Conservation (phyloP, 2,888 invertebrate genomes). For the Andrena hattorfiana region DNA sequence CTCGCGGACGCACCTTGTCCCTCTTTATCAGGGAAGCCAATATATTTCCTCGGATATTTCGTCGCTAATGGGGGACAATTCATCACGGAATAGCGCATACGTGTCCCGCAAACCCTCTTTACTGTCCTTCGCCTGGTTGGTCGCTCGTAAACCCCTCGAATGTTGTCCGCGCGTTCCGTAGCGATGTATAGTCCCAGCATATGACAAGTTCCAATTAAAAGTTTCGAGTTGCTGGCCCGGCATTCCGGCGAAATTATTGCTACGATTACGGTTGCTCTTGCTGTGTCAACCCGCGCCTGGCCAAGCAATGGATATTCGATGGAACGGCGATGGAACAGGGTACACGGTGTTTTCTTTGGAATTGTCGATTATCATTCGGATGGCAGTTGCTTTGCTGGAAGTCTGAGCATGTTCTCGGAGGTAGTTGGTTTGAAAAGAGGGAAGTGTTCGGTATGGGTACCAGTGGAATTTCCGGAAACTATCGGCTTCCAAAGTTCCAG, state of each 20-base stretch:
- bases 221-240: constrained; percentile 45
- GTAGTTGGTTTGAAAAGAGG: not conserved
- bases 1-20: not conserved
- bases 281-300: constrained; percentile 39
- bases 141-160: constrained; percentile 50
- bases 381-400: constrained; percentile 19
- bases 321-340: constrained; percentile 12
- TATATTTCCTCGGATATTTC: constrained; percentile 22
- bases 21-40: constrained; percentile 20
- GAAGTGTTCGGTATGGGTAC: not conserved
- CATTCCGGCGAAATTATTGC: constrained; percentile 56
- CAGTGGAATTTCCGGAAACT: not conserved
- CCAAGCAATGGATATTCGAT: constrained; percentile 52
- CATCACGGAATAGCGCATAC: constrained; percentile 53
- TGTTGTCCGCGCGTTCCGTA: constrained; percentile 23
- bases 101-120: constrained; percentile 50
- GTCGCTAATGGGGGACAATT: constrained; percentile 45
- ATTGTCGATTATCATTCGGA: constrained; percentile 3
- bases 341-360: not conserved
- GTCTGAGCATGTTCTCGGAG: not conserved
- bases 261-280: constrained; percentile 54
- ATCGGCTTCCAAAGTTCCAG: not conserved
- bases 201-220: constrained; percentile 69
- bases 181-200: constrained; percentile 47
- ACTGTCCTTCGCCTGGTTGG: constrained; percentile 49